Percentiles rank a stretch among this genome's conserved stretches.
Evolutionary conservation across 1,140 invertebrate genomes (phyloP).

Genomic region (Ditylenchus dipsaci): DNA sequence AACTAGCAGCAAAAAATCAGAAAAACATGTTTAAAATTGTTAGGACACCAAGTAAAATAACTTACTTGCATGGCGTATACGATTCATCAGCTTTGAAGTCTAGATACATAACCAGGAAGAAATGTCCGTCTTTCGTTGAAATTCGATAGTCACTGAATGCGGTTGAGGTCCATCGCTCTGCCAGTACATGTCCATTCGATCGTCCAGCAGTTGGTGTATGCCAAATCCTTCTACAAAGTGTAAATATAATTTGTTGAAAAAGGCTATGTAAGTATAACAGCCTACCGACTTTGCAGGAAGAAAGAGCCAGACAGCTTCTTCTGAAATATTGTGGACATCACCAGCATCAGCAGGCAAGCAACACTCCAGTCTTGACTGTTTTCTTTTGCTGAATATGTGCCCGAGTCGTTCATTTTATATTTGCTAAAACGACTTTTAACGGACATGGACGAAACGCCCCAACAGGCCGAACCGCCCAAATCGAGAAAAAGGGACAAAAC

Average conservation of each 20-base stretch:
- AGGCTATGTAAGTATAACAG: too few relatives aligned
- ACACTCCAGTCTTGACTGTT: constrained; percentile 9
- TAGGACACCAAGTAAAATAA: constrained; percentile 6
- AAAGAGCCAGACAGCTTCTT: constrained; percentile 92
- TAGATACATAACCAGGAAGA: constrained; percentile 89
- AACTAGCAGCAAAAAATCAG: not conserved
- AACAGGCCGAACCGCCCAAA: not conserved
- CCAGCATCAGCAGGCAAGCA: constrained; percentile 60
- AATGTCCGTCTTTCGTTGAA: constrained; percentile 87
- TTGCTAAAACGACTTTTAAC: not conserved
- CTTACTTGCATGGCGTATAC: constrained; percentile 84
- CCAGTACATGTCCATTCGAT: constrained; percentile 95
- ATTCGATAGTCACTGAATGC: constrained; percentile 95
- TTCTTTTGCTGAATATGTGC: not conserved
- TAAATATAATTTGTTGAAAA: too few relatives aligned
- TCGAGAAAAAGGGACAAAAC: too few relatives aligned
- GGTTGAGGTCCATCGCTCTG: constrained; percentile 97
- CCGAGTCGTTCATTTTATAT: too few relatives aligned
- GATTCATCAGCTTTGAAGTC: constrained; percentile 98
- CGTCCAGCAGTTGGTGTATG: constrained; percentile 89
- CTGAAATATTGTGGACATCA: constrained; percentile 83
- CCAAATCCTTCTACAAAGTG: constrained; percentile 74
- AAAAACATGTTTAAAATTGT: too few relatives aligned
- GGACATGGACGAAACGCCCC: not conserved
- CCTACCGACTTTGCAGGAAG: constrained; percentile 89